Percentiles rank a stretch among this genome's conserved stretches.
Evolutionary conservation across 2,888 invertebrate genomes (phyloP).

Genomic region (Pyrocoelia pectoralis): DNA sequence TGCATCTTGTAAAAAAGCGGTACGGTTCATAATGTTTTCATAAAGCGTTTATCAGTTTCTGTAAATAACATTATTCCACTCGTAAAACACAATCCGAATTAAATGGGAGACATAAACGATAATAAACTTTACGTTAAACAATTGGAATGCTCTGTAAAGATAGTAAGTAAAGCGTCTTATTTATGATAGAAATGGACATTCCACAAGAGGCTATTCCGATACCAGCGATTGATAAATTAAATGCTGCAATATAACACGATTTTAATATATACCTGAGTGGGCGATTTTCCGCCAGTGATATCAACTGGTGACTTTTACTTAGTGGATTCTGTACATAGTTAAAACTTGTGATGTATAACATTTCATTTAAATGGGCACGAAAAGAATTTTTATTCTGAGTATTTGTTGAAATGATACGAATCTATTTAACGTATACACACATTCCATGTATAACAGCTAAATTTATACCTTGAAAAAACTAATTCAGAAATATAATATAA

Average conservation of each 20-base stretch:
- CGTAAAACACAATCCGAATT: slow-evolving; percentile 28
- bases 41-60: slow-evolving; percentile 7
- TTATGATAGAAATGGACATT: slow-evolving; percentile 42
- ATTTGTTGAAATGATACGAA: not conserved
- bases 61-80: slow-evolving; percentile 7
- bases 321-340: slow-evolving; percentile 29
- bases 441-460: not conserved
- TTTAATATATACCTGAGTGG: slow-evolving; percentile 45
- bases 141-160: slow-evolving; percentile 40
- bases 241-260: slow-evolving; percentile 47
- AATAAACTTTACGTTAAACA: slow-evolving; percentile 39
- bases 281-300: slow-evolving; percentile 33
- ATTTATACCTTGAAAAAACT: slow-evolving; percentile 4
- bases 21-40: not conserved
- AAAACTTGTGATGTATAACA: slow-evolving; percentile 11
- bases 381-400: slow-evolving; percentile 16
- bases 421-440: not conserved
- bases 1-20: no score
- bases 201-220: slow-evolving; percentile 41
- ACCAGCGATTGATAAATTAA: slow-evolving; percentile 45
- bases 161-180: slow-evolving; percentile 40
- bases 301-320: slow-evolving; percentile 29
- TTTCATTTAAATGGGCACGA: slow-evolving; percentile 18
- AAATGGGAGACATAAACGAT: slow-evolving; percentile 31
- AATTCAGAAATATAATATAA: slow-evolving; percentile 6